A percentile compares a stretch with the other conserved stretches of the same genome.
Evolutionary conservation across 2,888 invertebrate species (phyloP).

Genomic region (Disparrhopalites patrizii): DNA sequence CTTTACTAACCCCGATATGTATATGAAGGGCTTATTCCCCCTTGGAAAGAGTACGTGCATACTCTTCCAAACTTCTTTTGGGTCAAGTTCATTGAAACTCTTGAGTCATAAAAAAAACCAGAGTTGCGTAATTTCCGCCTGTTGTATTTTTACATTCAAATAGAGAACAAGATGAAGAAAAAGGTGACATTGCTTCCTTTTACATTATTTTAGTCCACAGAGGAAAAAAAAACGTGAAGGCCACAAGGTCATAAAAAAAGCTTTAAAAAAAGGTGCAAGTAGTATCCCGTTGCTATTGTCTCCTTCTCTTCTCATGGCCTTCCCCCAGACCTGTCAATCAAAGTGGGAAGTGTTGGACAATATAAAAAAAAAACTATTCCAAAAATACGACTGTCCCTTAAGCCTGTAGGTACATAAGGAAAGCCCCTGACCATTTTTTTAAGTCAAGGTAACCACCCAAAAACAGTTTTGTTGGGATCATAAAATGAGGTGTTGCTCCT

Average conservation of each 20-base stretch:
- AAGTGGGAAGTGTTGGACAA: neutral
- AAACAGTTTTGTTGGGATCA: too few species aligned
- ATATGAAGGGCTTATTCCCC: neutral
- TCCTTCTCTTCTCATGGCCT: neutral
- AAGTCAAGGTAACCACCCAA: too few species aligned
- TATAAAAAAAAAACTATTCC: neutral
- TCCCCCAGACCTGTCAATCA: constrained; percentile 6
- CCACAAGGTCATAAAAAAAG: neutral
- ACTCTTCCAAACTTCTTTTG: neutral
- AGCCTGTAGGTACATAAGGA: neutral
- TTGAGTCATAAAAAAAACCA: neutral
- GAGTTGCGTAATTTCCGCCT: neutral
- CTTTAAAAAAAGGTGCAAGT: neutral
- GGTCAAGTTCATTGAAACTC: constrained; percentile 23
- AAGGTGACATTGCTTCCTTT: too few species aligned
- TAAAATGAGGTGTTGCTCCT: too few species aligned
- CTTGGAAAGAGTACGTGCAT: too few species aligned
- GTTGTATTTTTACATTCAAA: too few species aligned
- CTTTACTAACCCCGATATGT: neutral
- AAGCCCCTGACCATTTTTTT: too few species aligned
- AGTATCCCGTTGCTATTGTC: neutral
- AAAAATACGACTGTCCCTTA: neutral
- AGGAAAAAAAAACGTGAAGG: neutral
- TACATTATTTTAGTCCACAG: too few species aligned
- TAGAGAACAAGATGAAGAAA: neutral